Evolutionary conservation across 1,140 invertebrate genomes (phyloP).

Genomic region (Solen grandis): DNA sequence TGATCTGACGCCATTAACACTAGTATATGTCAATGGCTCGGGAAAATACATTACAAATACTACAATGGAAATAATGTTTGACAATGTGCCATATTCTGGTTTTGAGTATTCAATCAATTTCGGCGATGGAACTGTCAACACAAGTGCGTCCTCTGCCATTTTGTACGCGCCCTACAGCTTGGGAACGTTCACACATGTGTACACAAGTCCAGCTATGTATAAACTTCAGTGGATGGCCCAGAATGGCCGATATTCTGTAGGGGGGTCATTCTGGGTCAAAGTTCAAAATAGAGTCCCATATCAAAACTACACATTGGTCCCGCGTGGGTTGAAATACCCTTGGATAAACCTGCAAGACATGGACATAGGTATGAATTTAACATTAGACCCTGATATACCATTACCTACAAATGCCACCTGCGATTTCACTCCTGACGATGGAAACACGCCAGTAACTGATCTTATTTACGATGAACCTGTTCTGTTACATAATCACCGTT

Average conservation of each 20-base stretch:
- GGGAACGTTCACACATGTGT: constrained; percentile 16
- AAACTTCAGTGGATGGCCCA: constrained; percentile 17
- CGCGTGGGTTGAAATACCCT: constrained; percentile 33
- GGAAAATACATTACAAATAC: constrained; percentile 52
- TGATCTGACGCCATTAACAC: neutral
- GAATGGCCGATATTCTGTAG: constrained; percentile 22
- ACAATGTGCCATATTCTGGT: constrained; percentile 21
- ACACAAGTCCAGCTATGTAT: constrained; percentile 21
- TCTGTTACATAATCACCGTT: constrained; percentile 5
- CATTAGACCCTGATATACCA: neutral
- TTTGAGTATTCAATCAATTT: constrained; percentile 47
- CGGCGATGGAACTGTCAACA: constrained; percentile 2
- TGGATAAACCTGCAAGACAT: constrained; percentile 19
- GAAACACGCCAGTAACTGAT: neutral
- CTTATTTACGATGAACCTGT: constrained; percentile 3
- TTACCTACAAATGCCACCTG: constrained; percentile 46
- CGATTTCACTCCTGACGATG: constrained; percentile 27
- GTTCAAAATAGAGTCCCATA: constrained; percentile 38
- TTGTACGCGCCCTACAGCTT: constrained; percentile 7
- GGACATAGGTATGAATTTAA: constrained; percentile 22
- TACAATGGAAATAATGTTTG: constrained; percentile 20
- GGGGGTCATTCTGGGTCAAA: constrained; percentile 4
- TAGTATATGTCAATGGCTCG: constrained; percentile 22
- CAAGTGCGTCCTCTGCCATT: neutral
- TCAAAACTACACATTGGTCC: constrained; percentile 14